A percentile compares a stretch with the other conserved stretches of the same genome.
phyloP scores from a whole-genome alignment of 2,888 invertebrate species.

The Ichneumon xanthorius region DNA sequence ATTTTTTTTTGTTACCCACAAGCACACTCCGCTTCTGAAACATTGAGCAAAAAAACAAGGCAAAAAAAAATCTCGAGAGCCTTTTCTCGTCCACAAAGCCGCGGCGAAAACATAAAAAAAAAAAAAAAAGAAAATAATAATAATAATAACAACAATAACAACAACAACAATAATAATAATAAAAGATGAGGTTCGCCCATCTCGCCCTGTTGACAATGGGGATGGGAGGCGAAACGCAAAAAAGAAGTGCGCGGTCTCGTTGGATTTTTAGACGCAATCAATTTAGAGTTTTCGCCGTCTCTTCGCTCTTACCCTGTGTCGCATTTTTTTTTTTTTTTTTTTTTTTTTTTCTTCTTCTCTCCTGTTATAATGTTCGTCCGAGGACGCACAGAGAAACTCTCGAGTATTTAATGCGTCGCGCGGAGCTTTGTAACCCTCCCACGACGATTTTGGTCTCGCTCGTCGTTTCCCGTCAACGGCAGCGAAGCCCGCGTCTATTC shows the following conservation, averaged over 20 bases:
- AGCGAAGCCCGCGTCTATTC: constrained; percentile 21
- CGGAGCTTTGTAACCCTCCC: constrained; percentile 78
- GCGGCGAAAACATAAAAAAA: not conserved
- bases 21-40: not conserved
- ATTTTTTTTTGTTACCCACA: too few relatives aligned
- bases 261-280: constrained; percentile 79
- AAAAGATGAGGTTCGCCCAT: constrained; percentile 2
- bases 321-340: constrained; percentile 1
- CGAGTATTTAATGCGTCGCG: constrained; percentile 82
- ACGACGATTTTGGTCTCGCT: constrained; percentile 54
- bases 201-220: constrained; percentile 24
- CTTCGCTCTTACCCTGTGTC: not conserved
- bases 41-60: not conserved
- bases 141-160: not conserved
- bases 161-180: not conserved
- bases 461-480: constrained; percentile 33
- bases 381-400: constrained; percentile 73
- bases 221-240: constrained; percentile 56
- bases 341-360: not conserved
- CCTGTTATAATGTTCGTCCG: constrained; percentile 73
- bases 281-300: constrained; percentile 70
- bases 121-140: constrained; percentile 20
- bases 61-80: not conserved
- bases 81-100: constrained; percentile 8
- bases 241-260: constrained; percentile 66